Evolutionary conservation across 2,113 vertebrate genomes (phyloP), one percentile per base, ranked within the genome.

Genomic region (Clarias magur): DNA sequence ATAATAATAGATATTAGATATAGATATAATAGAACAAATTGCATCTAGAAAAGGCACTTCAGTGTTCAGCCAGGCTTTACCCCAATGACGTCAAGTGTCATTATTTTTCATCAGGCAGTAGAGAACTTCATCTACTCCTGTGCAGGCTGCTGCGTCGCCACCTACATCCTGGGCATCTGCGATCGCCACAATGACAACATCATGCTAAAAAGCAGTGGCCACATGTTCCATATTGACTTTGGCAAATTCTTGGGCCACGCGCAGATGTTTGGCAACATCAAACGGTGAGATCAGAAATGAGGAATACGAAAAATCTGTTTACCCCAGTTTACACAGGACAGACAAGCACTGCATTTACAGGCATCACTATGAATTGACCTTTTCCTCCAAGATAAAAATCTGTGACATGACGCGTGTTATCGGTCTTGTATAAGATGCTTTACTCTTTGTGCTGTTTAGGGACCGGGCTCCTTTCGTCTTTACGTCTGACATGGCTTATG

Each of bases 161-260:
- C 98, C 0, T 99, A 99, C 0, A 96, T 99, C 83, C 92, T 99
- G 93, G 98, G 98, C 70, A 99, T 99, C 93, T 99, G 98, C 0
- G 98, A 99, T 91, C 95, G 98, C 34, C 98, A 99, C 93, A 99
- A 99, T 0, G 98, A 99, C 96, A 99, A 99, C 94, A 99, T 99
- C 94, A 99, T 99, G 98, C 95, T 99, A 86, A 99, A 98, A 93
- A 98, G 97, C 88, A 99, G 97, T 0, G 98, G 98, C 11, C 98
- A 99, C 94, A 99, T 99, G 98, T 99, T 99, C 92, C 98, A 99
- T 93, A 99, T 99, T 17, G 98, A 99, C 92, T 99, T 99, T 0
- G 98, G 98, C 54, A 96, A 98, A 91, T 99, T 99, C 92, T 95
- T 99, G 92, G 98, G 98, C 78, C 98, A 99, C 0, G 97, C 98